These are phyloP conservation scores for Eueides isabella DNA, from an alignment of 1,140 invertebrate genomes.

Conservation along the genomic window DNA sequence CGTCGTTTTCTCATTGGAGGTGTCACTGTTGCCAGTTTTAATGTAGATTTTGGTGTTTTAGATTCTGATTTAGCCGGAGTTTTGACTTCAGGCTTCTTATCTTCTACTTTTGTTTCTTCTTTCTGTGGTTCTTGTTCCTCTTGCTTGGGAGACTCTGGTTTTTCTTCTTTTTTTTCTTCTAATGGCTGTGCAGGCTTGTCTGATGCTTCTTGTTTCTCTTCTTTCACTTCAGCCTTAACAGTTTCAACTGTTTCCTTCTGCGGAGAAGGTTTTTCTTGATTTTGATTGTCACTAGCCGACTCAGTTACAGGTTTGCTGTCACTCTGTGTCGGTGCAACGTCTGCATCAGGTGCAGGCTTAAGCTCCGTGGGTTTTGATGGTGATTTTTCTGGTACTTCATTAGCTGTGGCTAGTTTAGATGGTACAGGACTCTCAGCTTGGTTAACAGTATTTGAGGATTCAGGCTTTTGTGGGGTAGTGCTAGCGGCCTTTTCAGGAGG, in stretches of 20 bases:
- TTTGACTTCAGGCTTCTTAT: conserved; percentile 63
- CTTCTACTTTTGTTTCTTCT: conserved; percentile 59
- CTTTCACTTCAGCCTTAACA: conserved; percentile 56
- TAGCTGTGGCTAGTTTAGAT: conserved; percentile 72
- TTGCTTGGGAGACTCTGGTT: conserved; percentile 52
- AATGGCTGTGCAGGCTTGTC: conserved; percentile 42
- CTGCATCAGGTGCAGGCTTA: conserved; percentile 67
- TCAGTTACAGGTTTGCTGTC: conserved; percentile 71
- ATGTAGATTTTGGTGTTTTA: conserved; percentile 76
- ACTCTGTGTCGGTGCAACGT: conserved; percentile 70
- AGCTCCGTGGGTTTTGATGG: conserved; percentile 66
- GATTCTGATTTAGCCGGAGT: conserved; percentile 53
- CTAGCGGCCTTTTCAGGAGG: conserved; percentile 68
- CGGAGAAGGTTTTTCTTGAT: conserved; percentile 55
- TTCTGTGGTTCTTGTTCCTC: conserved; percentile 52
- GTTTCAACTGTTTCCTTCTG: conserved; percentile 52
- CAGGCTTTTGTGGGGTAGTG: conserved; percentile 66
- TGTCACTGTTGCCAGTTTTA: conserved; percentile 82
- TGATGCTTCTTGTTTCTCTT: conserved; percentile 57
- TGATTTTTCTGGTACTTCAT: conserved; percentile 69
- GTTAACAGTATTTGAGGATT: conserved; percentile 49
- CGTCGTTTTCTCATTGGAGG: conserved; percentile 80
- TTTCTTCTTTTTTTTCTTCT: conserved; percentile 50
- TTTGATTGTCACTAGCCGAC: conserved; percentile 69
- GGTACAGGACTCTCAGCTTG: conserved; percentile 58